Evolutionary conservation across 2,888 invertebrate species (phyloP).

Genomic region (Lithophane ornitopus): DNA sequence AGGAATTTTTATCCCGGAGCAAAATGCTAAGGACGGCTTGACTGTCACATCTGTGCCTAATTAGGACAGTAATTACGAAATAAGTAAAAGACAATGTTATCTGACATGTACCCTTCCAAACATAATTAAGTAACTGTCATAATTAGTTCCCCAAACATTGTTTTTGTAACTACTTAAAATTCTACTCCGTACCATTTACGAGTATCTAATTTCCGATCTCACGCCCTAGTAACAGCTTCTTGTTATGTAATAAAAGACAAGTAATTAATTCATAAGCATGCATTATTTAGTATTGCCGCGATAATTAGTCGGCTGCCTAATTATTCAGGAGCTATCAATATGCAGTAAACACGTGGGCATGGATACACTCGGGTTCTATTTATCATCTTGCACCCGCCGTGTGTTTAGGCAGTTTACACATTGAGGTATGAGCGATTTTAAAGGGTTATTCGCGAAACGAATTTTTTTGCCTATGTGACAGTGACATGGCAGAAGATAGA

Average conservation of each 20-base stretch:
- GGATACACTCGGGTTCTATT: constrained; percentile 55
- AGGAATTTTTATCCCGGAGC: neutral
- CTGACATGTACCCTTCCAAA: constrained; percentile 18
- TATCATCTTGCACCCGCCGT: constrained; percentile 58
- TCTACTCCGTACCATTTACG: neutral
- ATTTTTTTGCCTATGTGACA: too few species aligned
- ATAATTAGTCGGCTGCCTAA: constrained; percentile 63
- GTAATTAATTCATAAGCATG: constrained; percentile 55
- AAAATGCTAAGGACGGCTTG: neutral
- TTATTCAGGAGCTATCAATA: constrained; percentile 74
- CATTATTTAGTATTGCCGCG: constrained; percentile 46
- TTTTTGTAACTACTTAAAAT: constrained; percentile 26
- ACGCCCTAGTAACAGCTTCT: constrained; percentile 12
- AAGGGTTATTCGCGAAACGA: neutral
- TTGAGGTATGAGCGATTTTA: constrained; percentile 10
- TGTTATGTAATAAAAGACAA: constrained; percentile 23
- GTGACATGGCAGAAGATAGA: too few species aligned
- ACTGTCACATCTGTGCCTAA: constrained; percentile 38
- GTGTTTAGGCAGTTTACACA: constrained; percentile 53
- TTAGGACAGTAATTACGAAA: constrained; percentile 43
- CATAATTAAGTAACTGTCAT: constrained; percentile 39
- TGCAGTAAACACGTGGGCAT: constrained; percentile 66
- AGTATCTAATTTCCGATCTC: constrained; percentile 27
- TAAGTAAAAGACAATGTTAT: constrained; percentile 28
- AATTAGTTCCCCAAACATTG: constrained; percentile 10